These are phyloP conservation scores for Ceyx melanurus DNA, from an alignment of 2,113 vertebrate species.

Conservation along the genomic window DNA sequence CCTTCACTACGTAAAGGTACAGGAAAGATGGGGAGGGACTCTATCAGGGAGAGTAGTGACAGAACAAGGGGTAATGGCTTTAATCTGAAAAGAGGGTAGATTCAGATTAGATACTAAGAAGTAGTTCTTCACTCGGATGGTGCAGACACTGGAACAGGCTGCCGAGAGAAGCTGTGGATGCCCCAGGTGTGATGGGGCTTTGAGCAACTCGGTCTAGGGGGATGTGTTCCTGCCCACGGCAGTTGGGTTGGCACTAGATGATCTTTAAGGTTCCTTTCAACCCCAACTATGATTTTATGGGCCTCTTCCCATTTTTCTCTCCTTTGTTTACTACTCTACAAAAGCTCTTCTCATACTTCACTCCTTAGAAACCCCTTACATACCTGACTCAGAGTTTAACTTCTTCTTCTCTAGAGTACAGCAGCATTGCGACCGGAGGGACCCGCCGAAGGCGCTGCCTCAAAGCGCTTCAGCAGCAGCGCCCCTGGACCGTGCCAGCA, in stretches of 20 bases:
- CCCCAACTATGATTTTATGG: background rate
- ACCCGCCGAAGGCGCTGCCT: background rate
- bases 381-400: fast-evolving
- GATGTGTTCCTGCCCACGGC: background rate
- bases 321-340: background rate
- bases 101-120: background rate
- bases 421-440: fast-evolving
- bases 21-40: background rate
- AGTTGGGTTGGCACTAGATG: too few species aligned
- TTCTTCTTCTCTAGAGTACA: fast-evolving
- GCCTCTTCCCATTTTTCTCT: background rate
- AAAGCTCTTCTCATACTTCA: background rate
- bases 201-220: background rate
- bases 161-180: background rate
- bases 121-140: background rate
- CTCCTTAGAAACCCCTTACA: background rate
- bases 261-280: background rate
- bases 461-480: background rate
- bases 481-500: background rate
- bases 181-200: background rate
- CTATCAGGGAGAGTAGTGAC: background rate
- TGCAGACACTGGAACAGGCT: background rate
- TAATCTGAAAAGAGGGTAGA: background rate
- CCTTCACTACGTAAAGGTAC: background rate
- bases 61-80: background rate